These are phyloP conservation scores for Chondrilla cf. caribensis DNA, from an alignment of 37 sponge, comb jelly and placozoan genomes.

Conservation along the genomic window DNA sequence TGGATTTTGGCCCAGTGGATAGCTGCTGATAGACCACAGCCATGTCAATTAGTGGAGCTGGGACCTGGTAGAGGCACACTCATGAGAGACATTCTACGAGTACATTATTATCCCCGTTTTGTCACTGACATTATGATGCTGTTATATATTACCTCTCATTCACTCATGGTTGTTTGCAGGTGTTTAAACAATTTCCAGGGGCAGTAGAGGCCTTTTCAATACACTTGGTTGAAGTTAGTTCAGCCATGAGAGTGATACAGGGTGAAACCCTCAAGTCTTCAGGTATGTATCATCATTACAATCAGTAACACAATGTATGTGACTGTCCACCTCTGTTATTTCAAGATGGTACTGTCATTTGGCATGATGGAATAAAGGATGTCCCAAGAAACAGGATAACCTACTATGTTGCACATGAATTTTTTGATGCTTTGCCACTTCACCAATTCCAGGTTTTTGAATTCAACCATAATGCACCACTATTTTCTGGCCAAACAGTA, in stretches of 20 bases:
- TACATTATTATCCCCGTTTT: conserved; percentile 27
- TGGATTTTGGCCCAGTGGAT: conserved; percentile 94
- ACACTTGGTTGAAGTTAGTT: conserved; percentile 84
- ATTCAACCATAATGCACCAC: neutral
- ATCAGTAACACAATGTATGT: neutral
- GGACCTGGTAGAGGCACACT: conserved; percentile 98
- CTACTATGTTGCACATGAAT: conserved; percentile 91
- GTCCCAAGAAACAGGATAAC: conserved; percentile 61
- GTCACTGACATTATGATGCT: neutral
- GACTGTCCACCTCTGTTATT: no score
- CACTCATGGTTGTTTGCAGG: conserved; percentile 26
- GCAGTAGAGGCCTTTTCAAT: conserved; percentile 31
- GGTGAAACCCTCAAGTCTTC: conserved; percentile 32
- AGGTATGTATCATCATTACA: neutral
- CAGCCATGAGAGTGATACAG: conserved; percentile 53
- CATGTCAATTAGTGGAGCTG: conserved; percentile 83
- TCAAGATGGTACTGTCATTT: conserved; percentile 31
- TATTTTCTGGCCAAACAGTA: neutral
- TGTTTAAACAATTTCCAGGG: conserved; percentile 42
- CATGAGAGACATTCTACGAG: conserved; percentile 80
- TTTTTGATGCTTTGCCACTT: conserved; percentile 97
- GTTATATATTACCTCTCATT: neutral
- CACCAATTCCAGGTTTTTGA: conserved; percentile 86
- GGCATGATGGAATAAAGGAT: conserved; percentile 67
- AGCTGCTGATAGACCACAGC: conserved; percentile 22